Evolutionary conservation across 2,797 vertebrate genomes (phyloP).

Genomic region (Cetoscarus ocellatus): DNA sequence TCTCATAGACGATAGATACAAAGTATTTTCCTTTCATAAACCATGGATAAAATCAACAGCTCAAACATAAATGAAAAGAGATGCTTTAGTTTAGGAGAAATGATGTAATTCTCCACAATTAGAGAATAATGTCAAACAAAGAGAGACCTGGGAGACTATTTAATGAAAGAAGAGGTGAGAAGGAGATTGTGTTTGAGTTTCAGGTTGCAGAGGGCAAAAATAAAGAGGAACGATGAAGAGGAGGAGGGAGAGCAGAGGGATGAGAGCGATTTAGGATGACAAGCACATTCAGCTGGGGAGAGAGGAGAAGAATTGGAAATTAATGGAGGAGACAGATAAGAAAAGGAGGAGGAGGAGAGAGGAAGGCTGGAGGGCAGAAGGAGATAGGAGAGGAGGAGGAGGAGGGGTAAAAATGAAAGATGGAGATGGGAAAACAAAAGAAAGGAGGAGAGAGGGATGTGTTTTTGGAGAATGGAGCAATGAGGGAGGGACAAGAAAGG

Average conservation of each 20-base stretch:
- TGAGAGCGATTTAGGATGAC: constrained; percentile 65
- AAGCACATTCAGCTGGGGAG: constrained; percentile 65
- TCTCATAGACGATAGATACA: no score
- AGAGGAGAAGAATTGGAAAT: constrained; percentile 62
- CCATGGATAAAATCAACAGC: no score
- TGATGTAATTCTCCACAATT: background rate
- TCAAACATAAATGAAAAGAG: no score
- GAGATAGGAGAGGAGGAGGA: constrained; percentile 18
- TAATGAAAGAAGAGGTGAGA: background rate
- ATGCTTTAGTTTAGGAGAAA: no score
- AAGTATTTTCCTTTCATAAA: no score
- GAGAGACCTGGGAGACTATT: background rate
- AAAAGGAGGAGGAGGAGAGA: constrained; percentile 43
- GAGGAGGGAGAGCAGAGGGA: constrained; percentile 48
- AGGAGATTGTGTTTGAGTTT: background rate
- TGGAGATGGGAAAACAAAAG: constrained; percentile 33
- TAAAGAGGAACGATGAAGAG: constrained; percentile 12
- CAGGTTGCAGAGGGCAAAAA: constrained; percentile 9
- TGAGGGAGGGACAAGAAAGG: background rate
- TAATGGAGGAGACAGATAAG: constrained; percentile 72
- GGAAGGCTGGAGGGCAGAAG: constrained; percentile 19
- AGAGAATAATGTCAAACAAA: background rate
- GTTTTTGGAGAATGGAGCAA: constrained; percentile 1
- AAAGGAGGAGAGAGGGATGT: background rate
- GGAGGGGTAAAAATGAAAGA: constrained; percentile 3